phyloP scores from a whole-genome alignment of 2,113 vertebrate genomes.

The Meles meles region DNA sequence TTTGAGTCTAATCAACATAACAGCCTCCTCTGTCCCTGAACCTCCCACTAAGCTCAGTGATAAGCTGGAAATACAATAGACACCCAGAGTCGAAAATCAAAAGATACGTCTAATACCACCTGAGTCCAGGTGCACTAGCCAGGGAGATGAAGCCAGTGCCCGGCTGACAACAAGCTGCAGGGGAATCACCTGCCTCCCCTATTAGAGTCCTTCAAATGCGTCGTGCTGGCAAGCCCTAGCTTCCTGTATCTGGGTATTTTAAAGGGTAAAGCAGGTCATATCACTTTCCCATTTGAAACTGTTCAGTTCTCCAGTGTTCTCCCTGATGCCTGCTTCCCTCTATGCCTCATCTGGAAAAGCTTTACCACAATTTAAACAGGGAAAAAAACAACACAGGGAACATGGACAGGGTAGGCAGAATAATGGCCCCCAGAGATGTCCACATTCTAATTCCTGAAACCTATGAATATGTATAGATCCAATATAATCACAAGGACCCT shows the following conservation, averaged over 20 bases:
- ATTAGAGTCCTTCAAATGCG: background rate
- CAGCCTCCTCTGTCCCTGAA: background rate
- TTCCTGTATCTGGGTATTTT: background rate
- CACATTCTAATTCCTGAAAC: background rate
- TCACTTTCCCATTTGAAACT: background rate
- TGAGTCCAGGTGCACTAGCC: background rate
- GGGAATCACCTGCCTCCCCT: background rate
- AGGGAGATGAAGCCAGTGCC: background rate
- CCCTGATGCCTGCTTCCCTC: background rate
- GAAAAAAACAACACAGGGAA: background rate
- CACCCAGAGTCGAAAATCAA: background rate
- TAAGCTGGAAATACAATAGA: background rate
- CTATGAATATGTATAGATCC: background rate
- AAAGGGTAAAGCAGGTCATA: background rate
- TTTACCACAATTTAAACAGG: background rate
- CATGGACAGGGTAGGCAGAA: background rate
- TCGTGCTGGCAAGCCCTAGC: background rate
- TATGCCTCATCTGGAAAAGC: background rate
- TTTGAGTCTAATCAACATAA: background rate
- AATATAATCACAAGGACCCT: background rate
- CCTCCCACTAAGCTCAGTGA: background rate
- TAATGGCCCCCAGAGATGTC: background rate
- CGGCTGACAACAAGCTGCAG: background rate
- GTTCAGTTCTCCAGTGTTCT: background rate
- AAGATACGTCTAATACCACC: background rate